A percentile compares a stretch with the other conserved stretches of the same genome.
phyloP scores from a whole-genome alignment of 2,888 invertebrate genomes.

The Drosophila cognata region DNA sequence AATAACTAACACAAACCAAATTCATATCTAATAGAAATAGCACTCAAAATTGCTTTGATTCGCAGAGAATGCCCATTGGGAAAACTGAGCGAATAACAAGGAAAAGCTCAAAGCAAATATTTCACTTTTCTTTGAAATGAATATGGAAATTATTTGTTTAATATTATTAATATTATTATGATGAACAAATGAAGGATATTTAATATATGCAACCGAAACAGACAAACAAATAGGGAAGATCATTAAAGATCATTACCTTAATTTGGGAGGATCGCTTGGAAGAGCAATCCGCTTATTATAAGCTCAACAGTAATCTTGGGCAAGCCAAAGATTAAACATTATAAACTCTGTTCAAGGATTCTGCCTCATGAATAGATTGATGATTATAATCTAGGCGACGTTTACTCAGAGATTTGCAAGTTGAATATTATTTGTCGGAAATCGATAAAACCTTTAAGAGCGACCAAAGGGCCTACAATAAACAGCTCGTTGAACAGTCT shows the following conservation, averaged over 20 bases:
- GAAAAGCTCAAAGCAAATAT: not conserved
- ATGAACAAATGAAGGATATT: not conserved
- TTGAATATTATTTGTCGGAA: not conserved
- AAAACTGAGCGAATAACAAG: not conserved
- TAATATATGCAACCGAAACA: not conserved
- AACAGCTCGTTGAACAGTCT: slow-evolving; percentile 18
- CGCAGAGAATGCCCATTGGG: not conserved
- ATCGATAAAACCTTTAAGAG: not conserved
- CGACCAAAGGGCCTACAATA: slow-evolving; percentile 8
- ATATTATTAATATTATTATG: slow-evolving; percentile 2
- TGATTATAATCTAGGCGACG: not conserved
- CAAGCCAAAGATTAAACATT: not conserved
- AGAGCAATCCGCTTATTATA: not conserved
- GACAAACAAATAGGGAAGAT: too few species aligned
- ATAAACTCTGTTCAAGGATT: not conserved
- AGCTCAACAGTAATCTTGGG: not conserved
- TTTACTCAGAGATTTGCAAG: not conserved
- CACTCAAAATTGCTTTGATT: slow-evolving; percentile 23
- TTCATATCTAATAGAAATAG: slow-evolving; percentile 9
- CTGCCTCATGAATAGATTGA: not conserved
- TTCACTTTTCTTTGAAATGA: not conserved
- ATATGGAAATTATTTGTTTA: not conserved
- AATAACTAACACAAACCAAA: slow-evolving; percentile 4
- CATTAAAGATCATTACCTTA: too few species aligned
- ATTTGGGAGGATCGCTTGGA: not conserved